Percentiles rank a stretch among this genome's conserved stretches.
phyloP scores from a whole-genome alignment of 2,797 vertebrate species.

The Acipenser transmontanus region DNA sequence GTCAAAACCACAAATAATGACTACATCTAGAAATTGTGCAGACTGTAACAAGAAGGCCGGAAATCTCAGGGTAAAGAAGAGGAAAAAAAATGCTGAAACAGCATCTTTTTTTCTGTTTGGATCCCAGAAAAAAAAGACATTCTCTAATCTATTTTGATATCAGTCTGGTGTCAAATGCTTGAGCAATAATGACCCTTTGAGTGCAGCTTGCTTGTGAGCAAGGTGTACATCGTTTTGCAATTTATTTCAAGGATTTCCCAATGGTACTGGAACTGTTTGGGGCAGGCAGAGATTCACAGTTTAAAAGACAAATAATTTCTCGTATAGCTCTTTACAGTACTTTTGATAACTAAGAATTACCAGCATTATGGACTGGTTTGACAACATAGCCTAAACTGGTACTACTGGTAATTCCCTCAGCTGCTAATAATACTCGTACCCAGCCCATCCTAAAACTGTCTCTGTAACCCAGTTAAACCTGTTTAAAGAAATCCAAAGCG shows the following conservation, averaged over 20 bases:
- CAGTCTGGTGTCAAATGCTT: conserved; percentile 53
- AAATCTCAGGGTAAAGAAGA: conserved; percentile 47
- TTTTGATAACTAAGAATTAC: no score
- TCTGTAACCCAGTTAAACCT: no score
- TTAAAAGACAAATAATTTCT: background rate
- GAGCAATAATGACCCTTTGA: conserved; percentile 54
- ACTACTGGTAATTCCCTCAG: no score
- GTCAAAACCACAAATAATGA: conserved; percentile 34
- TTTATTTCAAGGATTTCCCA: conserved; percentile 46
- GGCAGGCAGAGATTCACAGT: background rate
- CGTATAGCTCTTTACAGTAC: no score
- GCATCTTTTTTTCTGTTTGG: conserved; percentile 47
- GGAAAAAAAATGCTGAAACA: conserved; percentile 55
- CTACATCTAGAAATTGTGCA: conserved; percentile 47
- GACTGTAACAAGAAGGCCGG: conserved; percentile 51
- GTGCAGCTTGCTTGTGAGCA: conserved; percentile 40
- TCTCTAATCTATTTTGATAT: conserved; percentile 50
- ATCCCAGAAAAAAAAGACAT: conserved; percentile 45
- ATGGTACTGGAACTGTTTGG: conserved; percentile 24
- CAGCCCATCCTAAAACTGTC: no score
- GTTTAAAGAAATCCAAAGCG: no score
- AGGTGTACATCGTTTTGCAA: conserved; percentile 47
- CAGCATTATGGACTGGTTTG: no score
- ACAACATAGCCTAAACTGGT: no score
- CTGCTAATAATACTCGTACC: no score